Evolutionary conservation across 2,797 vertebrate genomes (phyloP).

Genomic region (Myripristis jacobus): DNA sequence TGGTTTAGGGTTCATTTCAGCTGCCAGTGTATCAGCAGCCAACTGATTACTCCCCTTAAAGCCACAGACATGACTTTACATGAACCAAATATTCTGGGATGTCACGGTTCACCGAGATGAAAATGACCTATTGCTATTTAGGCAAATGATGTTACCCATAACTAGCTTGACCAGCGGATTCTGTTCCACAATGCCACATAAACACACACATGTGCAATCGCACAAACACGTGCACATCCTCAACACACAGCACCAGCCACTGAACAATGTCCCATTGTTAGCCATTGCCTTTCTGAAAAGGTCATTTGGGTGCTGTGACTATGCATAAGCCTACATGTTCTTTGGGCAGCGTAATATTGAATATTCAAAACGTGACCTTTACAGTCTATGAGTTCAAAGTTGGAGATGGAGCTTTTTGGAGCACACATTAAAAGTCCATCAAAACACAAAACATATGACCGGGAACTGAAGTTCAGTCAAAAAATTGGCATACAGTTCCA

Average conservation of each 20-base stretch:
- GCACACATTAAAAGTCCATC: no score
- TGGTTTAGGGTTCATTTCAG: no score
- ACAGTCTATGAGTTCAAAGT: not conserved
- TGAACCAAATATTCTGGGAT: not conserved
- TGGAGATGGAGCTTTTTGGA: no score
- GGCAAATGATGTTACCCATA: not conserved
- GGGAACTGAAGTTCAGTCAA: no score
- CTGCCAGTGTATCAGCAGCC: no score
- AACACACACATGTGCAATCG: not conserved
- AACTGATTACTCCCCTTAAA: no score
- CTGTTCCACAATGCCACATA: not conserved
- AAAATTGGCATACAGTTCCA: no score
- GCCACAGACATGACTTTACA: not conserved
- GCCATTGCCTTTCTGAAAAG: not conserved
- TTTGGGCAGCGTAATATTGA: not conserved
- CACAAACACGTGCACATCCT: no score
- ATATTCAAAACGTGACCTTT: conserved; percentile 53
- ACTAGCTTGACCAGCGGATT: not conserved
- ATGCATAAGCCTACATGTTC: conserved; percentile 24
- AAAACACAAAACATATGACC: no score
- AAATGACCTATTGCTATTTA: not conserved
- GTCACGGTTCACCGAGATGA: no score
- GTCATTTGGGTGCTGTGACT: conserved; percentile 5
- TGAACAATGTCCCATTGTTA: conserved; percentile 11
- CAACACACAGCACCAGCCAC: not conserved